phyloP scores from a whole-genome alignment of 2,797 vertebrate species.

The Gymnocypris eckloni region DNA sequence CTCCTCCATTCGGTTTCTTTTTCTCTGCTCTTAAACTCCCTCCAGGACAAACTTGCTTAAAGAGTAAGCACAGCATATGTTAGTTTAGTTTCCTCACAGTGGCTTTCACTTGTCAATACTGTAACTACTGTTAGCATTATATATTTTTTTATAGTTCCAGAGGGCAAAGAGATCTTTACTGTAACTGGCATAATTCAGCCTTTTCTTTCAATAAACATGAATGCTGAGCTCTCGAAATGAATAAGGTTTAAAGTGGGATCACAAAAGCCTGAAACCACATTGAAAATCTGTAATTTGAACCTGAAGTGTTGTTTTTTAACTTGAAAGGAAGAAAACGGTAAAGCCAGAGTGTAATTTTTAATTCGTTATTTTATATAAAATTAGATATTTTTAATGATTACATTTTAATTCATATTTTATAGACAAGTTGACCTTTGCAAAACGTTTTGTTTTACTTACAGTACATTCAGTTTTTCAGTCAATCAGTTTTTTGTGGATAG shows the following conservation, averaged over 20 bases:
- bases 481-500: background rate
- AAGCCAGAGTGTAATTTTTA: background rate
- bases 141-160: background rate
- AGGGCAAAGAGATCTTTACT: conserved; percentile 1
- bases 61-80: conserved; percentile 53
- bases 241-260: background rate
- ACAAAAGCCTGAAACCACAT: background rate
- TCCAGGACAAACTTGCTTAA: conserved; percentile 49
- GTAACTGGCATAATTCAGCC: background rate
- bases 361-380: background rate
- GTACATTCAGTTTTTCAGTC: background rate
- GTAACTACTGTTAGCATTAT: conserved; percentile 21
- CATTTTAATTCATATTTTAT: background rate
- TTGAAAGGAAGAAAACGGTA: background rate
- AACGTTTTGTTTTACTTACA: background rate
- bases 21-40: conserved; percentile 39
- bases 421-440: background rate
- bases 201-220: no score
- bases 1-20: conserved; percentile 62
- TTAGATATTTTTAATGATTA: background rate
- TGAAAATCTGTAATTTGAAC: background rate
- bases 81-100: conserved; percentile 41
- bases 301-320: background rate
- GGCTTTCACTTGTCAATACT: conserved; percentile 45
- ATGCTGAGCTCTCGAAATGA: background rate